Evolutionary conservation across 2,797 vertebrate species (phyloP).

Genomic region (Coracias cyanogaster): DNA sequence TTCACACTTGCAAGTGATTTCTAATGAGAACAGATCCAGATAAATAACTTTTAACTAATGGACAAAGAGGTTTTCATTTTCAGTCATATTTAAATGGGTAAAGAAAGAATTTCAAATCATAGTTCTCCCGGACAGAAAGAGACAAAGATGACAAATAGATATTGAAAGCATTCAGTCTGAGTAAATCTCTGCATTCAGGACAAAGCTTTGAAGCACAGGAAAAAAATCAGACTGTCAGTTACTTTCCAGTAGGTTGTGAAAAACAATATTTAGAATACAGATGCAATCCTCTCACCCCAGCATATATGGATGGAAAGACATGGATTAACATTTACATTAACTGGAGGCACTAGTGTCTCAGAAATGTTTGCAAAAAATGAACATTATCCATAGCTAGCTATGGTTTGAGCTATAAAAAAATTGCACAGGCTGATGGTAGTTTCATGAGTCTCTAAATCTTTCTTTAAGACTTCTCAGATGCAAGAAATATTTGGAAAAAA

Average conservation of each 20-base stretch:
- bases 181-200: background rate
- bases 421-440: background rate
- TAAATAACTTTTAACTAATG: background rate
- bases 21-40: background rate
- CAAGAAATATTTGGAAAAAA: background rate
- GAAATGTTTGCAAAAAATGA: background rate
- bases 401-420: background rate
- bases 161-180: background rate
- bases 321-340: background rate
- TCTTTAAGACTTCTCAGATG: background rate
- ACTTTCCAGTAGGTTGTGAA: background rate
- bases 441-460: background rate
- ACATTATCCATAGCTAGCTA: background rate
- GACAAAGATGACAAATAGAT: background rate
- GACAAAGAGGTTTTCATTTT: background rate
- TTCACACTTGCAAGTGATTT: background rate
- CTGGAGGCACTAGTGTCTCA: accelerated
- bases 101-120: background rate
- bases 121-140: background rate
- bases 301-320: background rate
- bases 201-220: background rate
- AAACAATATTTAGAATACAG: background rate
- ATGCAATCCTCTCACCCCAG: background rate
- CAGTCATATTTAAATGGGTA: background rate
- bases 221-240: background rate